These are phyloP conservation scores for Paramuricea clavata DNA, from an alignment of 92 coral and sea anemone genomes.

Conservation along the genomic window DNA sequence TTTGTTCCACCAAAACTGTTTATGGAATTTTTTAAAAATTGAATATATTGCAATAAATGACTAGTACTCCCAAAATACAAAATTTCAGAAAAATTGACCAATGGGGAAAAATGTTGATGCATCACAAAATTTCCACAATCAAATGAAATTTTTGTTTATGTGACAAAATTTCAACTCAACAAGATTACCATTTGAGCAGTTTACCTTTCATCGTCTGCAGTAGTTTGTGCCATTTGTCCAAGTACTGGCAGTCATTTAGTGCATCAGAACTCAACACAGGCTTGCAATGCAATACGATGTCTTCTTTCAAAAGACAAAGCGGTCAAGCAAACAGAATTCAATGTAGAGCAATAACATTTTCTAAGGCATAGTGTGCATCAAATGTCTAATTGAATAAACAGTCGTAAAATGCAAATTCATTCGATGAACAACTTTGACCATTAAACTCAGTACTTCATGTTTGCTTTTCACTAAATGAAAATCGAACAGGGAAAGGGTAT, in stretches of 20 bases:
- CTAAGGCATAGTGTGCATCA: constrained; percentile 68
- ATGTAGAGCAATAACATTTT: constrained; percentile 64
- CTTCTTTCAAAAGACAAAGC: constrained; percentile 15
- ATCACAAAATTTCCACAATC: not conserved
- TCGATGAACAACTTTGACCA: constrained; percentile 32
- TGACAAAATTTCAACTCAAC: not conserved
- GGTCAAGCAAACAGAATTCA: constrained; percentile 54
- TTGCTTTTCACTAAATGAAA: not conserved
- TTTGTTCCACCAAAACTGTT: not conserved
- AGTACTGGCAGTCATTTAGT: constrained; percentile 34
- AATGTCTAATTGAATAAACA: constrained; percentile 50
- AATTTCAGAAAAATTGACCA: not conserved
- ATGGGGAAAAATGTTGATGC: not conserved
- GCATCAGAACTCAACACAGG: constrained; percentile 34
- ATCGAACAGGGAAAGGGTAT: not conserved
- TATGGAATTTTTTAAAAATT: no score
- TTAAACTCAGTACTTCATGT: not conserved
- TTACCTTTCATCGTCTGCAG: not conserved
- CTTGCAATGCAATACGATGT: constrained; percentile 38
- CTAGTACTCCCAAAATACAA: not conserved
- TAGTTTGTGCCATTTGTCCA: not conserved
- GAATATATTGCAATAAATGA: no score
- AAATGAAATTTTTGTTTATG: no score
- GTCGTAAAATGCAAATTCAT: constrained; percentile 51
- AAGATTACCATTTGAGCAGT: not conserved